Evolutionary conservation across 2,113 vertebrate species (phyloP), one percentile per base, ranked within the genome.

Genomic region (Nettapus auritus): DNA sequence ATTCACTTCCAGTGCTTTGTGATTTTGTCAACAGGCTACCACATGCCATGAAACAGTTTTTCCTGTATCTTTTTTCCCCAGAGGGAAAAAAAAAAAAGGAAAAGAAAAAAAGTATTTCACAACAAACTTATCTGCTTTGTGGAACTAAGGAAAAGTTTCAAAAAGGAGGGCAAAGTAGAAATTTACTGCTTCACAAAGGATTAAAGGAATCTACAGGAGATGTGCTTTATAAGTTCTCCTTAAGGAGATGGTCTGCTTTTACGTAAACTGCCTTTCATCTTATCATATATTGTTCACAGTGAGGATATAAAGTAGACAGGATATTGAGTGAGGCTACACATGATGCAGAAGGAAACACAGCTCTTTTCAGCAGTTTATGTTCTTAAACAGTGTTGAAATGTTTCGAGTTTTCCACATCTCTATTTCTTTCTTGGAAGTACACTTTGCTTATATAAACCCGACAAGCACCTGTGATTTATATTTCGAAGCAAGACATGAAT

Each of bases 281-380:
- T 80, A 91, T 69, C 95, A 93, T 78, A 93, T 66, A 96, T 92
- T 91, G 86, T 15, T 63, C 82, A 86, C 55, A 93, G 55, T 77
- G 56, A 96, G 97, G 95, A 97, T 94, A 95, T 69, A 91, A 89
- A 96, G 83, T 88, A 89, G 89, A 82, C 67, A 86, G 83, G 86
- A 89, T 96, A 94, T 86, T 3, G 22, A 92, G 46, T 29, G 71
- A 90, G 68, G 79, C 73, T 79, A 73, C 29, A 48, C 87, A 66
- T 1, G 34, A 36, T 59, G 36, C 75, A 95, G 86, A 89, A 79
- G 90, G 85, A 96, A 96, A 89, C 7, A 40, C 71, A 75, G 66
- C 21, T 62, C 56, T 18, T n/a, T n/a, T 29, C 48, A 46, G 86
- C 31, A 82, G 69, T 53, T 87, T 68, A 78, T 62, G 48, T 80